These are phyloP conservation scores for Gallinago stenura DNA, from an alignment of 2,797 vertebrate genomes.

Conservation along the genomic window DNA sequence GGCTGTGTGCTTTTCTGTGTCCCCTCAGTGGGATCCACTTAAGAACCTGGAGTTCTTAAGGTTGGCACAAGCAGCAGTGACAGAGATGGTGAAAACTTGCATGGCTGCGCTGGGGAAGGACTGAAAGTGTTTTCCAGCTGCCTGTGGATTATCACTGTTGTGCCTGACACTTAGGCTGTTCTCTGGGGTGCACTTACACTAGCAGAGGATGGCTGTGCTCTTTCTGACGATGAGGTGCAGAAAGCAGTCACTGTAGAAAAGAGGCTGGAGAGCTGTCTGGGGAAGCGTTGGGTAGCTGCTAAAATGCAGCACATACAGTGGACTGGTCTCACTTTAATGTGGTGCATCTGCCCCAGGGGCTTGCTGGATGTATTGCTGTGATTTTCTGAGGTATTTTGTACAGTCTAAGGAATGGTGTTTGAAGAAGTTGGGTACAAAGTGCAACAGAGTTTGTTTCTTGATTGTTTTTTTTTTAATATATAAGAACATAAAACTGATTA, in stretches of 20 bases:
- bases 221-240: not conserved
- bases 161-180: not conserved
- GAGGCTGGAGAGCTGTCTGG: not conserved
- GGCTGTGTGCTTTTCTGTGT: not conserved
- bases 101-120: not conserved
- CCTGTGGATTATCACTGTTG: constrained; percentile 30
- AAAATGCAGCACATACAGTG: not conserved
- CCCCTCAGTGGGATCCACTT: not conserved
- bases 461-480: not conserved
- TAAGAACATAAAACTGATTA: not conserved
- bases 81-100: not conserved
- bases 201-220: not conserved
- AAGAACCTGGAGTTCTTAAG: not conserved
- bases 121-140: not conserved
- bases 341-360: not conserved
- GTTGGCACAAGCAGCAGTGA: not conserved
- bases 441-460: not conserved
- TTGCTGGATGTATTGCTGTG: not conserved
- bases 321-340: not conserved
- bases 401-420: not conserved
- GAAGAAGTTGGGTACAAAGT: not conserved
- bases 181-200: not conserved
- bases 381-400: not conserved
- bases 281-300: not conserved
- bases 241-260: constrained; percentile 10